These are phyloP conservation scores for Bombus turneri DNA, from an alignment of 1,140 invertebrate species.

Conservation along the genomic window DNA sequence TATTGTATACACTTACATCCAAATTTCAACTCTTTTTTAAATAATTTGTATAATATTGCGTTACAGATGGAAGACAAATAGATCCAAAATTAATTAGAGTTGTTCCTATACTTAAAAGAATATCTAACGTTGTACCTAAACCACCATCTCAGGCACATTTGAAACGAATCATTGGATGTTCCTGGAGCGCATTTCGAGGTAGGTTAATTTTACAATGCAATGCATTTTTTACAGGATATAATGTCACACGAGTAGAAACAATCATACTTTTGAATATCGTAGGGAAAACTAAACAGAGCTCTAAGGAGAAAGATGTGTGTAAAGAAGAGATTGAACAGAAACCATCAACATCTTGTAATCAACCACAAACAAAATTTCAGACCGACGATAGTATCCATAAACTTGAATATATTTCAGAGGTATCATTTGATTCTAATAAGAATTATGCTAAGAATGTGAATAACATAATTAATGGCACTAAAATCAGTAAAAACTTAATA, in stretches of 20 bases:
- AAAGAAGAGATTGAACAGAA: slow-evolving; percentile 46
- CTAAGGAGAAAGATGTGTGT: slow-evolving; percentile 51
- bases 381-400: slow-evolving; percentile 55
- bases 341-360: slow-evolving; percentile 61
- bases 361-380: slow-evolving; percentile 55
- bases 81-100: slow-evolving; percentile 81
- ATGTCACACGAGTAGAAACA: background rate
- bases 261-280: slow-evolving; percentile 23
- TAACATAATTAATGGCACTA: slow-evolving; percentile 74
- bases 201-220: slow-evolving; percentile 11
- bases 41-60: slow-evolving; percentile 18
- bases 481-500: slow-evolving; percentile 69
- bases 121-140: slow-evolving; percentile 72
- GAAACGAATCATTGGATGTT: slow-evolving; percentile 77
- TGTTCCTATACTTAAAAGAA: slow-evolving; percentile 73
- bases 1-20: background rate
- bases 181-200: slow-evolving; percentile 81
- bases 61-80: slow-evolving; percentile 78
- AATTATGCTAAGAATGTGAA: slow-evolving; percentile 75
- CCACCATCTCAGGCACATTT: slow-evolving; percentile 72
- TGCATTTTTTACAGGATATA: background rate
- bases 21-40: background rate
- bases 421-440: slow-evolving; percentile 77
- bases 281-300: slow-evolving; percentile 70
- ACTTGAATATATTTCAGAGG: slow-evolving; percentile 60